A percentile compares a stretch with the other conserved stretches of the same genome.
phyloP scores from a whole-genome alignment of 2,888 invertebrate species.

The Pelosia muscerda region DNA sequence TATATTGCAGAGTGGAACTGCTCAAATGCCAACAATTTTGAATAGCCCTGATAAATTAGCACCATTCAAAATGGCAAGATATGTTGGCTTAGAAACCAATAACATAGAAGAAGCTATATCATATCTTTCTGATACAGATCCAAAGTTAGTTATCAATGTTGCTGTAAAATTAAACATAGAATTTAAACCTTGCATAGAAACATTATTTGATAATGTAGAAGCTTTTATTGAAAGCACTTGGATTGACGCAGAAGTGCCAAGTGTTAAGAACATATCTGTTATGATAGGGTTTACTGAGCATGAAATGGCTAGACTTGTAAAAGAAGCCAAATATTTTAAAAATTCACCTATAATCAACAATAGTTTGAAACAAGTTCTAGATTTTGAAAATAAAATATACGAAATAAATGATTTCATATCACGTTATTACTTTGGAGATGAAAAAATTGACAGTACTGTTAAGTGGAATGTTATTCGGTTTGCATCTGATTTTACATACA shows the following conservation, averaged over 20 bases:
- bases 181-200: constrained; percentile 26
- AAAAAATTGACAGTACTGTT: constrained; percentile 35
- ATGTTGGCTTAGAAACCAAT: constrained; percentile 17
- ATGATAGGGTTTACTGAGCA: constrained; percentile 34
- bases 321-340: constrained; percentile 40
- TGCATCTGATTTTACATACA: constrained; percentile 62
- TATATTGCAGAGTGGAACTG: constrained; percentile 29
- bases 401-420: constrained; percentile 49
- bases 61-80: constrained; percentile 15
- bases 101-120: constrained; percentile 15
- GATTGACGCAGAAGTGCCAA: constrained; percentile 12
- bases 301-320: constrained; percentile 49
- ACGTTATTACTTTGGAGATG: constrained; percentile 64
- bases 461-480: constrained; percentile 55
- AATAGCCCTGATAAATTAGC: constrained; percentile 19
- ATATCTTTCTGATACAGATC: constrained; percentile 6
- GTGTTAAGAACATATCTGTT: constrained; percentile 18
- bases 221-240: constrained; percentile 15
- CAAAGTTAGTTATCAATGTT: constrained; percentile 10
- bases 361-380: constrained; percentile 38
- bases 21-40: constrained; percentile 10
- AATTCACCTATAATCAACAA: constrained; percentile 41
- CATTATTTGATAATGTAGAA: constrained; percentile 10
- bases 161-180: constrained; percentile 8
- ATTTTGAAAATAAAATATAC: constrained; percentile 36